Base-by-base conservation (phyloP, 2,797 vertebrate species). In the Craterocephalus amniculus region DNA sequence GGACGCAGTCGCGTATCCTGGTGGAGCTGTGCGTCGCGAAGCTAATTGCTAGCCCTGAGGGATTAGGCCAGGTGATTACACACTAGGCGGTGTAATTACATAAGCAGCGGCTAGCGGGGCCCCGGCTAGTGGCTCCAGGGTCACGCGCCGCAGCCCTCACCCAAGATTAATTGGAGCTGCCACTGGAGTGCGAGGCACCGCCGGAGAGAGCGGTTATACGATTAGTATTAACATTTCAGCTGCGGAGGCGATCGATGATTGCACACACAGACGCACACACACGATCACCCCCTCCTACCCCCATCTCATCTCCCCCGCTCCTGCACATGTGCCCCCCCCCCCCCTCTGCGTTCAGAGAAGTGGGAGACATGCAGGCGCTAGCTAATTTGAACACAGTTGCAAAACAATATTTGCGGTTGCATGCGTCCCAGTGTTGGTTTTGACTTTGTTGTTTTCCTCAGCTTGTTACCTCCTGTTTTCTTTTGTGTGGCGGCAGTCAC, bases 31-130 rank as follows among this genome's bases (percentile, higher is more conserved):
- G 91, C 91, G 94, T 95, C 92, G 93, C 88, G 79, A 67, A 93
- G 95, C 96, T 97, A 97, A 97, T 97, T 97, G 96, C 94, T 93
- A 94, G 95, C 95, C 96, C 95, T 90, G 85, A 93, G 96, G 96
- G 96, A 97, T 96, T 96, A 96, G 94, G 95, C 95, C 96, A 96
- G 96, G 96, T 97, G 96, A 97, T 97, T 97, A 97, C 96, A 97
- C 96, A 96, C 95, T 96, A 96, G 95, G 95, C 93, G 95, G 93
- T 96, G 96, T 97, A 97, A 97, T 97, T 97, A 97, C 96, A 97
- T 97, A 94, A 97, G 96, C 95, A 95, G 94, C 94, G 94, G 95
- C 95, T 93, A 95, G 95, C 94, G 92, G 94, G 92, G 95, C 95
- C 95, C 94, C 93, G 89, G 95, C 95, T 92, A 90, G 35, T 83